phyloP scores from a whole-genome alignment of 2,888 invertebrate genomes.

The Melieria picta region DNA sequence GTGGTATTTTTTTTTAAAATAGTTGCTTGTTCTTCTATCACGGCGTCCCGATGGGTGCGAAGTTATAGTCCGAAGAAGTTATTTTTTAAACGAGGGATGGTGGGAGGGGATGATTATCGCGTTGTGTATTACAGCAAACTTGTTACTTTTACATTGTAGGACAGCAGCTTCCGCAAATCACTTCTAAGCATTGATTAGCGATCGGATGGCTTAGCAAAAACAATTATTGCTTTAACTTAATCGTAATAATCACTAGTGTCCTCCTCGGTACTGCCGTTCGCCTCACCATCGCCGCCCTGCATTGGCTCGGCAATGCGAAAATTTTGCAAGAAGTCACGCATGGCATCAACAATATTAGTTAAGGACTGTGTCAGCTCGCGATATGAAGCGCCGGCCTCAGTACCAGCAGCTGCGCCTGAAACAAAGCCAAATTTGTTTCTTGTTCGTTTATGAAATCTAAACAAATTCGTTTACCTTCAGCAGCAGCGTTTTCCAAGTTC shows the following conservation, averaged over 20 bases:
- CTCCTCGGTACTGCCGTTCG: conserved; percentile 66
- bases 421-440: not conserved
- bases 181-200: too few relatives aligned
- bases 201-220: too few relatives aligned
- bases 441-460: not conserved
- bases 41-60: too few relatives aligned
- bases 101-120: too few relatives aligned
- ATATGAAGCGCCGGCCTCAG: conserved; percentile 61
- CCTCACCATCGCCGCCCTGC: conserved; percentile 61
- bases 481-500: conserved; percentile 52
- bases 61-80: too few relatives aligned
- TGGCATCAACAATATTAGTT: conserved; percentile 75
- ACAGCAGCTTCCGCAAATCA: too few relatives aligned
- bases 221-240: conserved; percentile 41
- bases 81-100: too few relatives aligned
- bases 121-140: too few relatives aligned
- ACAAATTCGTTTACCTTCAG: conserved; percentile 36
- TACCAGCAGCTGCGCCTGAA: conserved; percentile 54
- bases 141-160: too few relatives aligned
- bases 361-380: conserved; percentile 72
- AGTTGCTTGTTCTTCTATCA: too few relatives aligned
- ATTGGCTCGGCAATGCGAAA: conserved; percentile 72
- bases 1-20: too few relatives aligned
- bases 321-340: conserved; percentile 77
- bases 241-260: conserved; percentile 67